A percentile compares a stretch with the other conserved stretches of the same genome.
phyloP scores from a whole-genome alignment of 2,797 vertebrate genomes.

The Fistularia commersonii region DNA sequence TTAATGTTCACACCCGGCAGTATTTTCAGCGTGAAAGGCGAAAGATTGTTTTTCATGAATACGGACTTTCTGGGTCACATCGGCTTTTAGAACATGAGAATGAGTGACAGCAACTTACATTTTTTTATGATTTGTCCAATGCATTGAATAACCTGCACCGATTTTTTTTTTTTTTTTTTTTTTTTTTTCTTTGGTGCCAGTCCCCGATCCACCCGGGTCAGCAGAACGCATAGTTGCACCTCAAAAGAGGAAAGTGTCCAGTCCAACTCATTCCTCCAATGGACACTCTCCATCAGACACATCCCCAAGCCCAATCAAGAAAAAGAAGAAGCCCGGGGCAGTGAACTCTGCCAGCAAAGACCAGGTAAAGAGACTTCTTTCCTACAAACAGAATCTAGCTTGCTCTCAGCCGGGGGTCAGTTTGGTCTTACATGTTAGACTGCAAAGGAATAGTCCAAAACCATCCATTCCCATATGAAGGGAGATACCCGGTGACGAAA shows the following conservation, averaged over 20 bases:
- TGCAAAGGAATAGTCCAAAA: too few species aligned
- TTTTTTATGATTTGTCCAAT: neutral
- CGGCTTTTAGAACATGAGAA: too few species aligned
- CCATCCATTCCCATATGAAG: too few species aligned
- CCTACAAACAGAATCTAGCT: constrained; percentile 5
- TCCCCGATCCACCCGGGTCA: constrained; percentile 84
- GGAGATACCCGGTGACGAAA: too few species aligned
- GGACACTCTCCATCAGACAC: constrained; percentile 94
- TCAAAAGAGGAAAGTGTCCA: constrained; percentile 92
- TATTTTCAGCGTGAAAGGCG: too few species aligned
- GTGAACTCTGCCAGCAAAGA: constrained; percentile 90
- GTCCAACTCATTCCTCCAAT: constrained; percentile 96
- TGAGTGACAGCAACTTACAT: too few species aligned
- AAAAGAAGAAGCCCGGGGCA: constrained; percentile 98
- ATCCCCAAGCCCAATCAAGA: constrained; percentile 94
- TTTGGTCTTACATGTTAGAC: neutral
- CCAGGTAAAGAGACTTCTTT: constrained; percentile 78
- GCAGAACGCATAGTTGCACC: constrained; percentile 80
- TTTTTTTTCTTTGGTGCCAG: constrained; percentile 35
- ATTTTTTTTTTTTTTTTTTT: neutral
- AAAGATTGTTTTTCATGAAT: too few species aligned
- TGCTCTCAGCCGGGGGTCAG: constrained; percentile 8
- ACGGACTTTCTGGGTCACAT: too few species aligned
- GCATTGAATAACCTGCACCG: neutral
- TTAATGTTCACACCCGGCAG: too few species aligned